Percentiles rank a stretch among this genome's conserved stretches.
Conservation (phyloP, 2,797 vertebrate genomes). For the Hafferia zeledoni region DNA sequence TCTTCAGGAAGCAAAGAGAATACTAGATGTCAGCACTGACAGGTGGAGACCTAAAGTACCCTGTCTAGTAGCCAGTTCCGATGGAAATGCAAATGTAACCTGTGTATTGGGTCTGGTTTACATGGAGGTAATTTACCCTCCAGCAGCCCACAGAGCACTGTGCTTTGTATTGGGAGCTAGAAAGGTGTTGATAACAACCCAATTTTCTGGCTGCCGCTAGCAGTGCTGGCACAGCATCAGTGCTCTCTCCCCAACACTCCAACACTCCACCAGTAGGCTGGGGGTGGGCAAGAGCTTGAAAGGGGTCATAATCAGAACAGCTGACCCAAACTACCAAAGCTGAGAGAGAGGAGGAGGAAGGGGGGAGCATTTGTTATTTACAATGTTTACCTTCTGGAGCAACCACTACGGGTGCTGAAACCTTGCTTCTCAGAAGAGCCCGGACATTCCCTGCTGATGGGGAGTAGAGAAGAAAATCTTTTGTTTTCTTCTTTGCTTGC, state of each 20-base stretch:
- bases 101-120: background rate
- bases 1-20: background rate
- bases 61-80: background rate
- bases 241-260: background rate
- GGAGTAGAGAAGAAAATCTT: background rate
- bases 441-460: background rate
- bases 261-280: fast-evolving
- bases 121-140: background rate
- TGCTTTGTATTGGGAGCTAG: background rate
- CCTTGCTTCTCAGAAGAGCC: background rate
- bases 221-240: background rate
- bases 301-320: background rate
- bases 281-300: background rate
- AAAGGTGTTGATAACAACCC: background rate
- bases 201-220: background rate
- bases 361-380: background rate
- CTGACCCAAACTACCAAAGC: background rate
- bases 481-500: background rate
- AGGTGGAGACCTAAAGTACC: background rate
- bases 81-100: background rate
- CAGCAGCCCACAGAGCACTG: background rate
- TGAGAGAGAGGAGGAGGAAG: background rate
- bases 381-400: background rate
- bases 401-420: background rate
- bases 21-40: background rate